Percentiles rank a stretch among this genome's conserved stretches.
Conservation (phyloP, 2,797 vertebrate species). For the Moxostoma hubbsi region DNA sequence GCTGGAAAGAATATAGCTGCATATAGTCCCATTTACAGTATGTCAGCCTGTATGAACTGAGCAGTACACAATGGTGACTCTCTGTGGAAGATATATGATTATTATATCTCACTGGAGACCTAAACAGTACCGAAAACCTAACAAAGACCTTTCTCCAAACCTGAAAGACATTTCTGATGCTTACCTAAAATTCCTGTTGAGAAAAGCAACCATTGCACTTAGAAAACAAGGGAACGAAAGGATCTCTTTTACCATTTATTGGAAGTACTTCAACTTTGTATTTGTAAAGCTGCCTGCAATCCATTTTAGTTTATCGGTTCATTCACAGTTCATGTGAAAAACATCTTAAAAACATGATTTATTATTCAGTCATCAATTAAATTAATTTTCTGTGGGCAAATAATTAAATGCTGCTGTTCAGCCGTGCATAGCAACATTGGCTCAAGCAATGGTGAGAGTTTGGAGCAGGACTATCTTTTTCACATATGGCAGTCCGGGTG, state of each 20-base stretch:
- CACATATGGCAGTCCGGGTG: no score
- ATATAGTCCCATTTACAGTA: conserved; percentile 63
- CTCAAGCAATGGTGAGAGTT: no score
- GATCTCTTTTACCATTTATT: background rate
- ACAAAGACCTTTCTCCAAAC: background rate
- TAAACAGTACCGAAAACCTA: background rate
- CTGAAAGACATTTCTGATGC: background rate
- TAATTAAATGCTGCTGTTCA: no score
- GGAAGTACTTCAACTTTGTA: background rate
- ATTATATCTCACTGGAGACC: conserved; percentile 58
- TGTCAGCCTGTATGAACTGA: conserved; percentile 53
- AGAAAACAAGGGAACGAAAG: background rate
- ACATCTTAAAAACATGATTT: no score
- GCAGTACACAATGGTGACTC: conserved; percentile 51
- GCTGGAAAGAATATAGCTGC: conserved; percentile 62
- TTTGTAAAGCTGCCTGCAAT: background rate
- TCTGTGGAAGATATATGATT: conserved; percentile 53
- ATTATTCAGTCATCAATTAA: no score
- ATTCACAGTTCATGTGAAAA: no score
- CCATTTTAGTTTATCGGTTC: no score
- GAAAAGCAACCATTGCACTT: background rate
- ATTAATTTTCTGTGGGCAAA: no score
- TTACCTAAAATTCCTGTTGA: conserved; percentile 10
- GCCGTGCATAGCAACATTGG: no score
- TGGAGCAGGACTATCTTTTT: no score